Evolutionary conservation across 2,888 invertebrate genomes (phyloP), one percentile per base, ranked within the genome.

Genomic region (Eretmocerus hayati): DNA sequence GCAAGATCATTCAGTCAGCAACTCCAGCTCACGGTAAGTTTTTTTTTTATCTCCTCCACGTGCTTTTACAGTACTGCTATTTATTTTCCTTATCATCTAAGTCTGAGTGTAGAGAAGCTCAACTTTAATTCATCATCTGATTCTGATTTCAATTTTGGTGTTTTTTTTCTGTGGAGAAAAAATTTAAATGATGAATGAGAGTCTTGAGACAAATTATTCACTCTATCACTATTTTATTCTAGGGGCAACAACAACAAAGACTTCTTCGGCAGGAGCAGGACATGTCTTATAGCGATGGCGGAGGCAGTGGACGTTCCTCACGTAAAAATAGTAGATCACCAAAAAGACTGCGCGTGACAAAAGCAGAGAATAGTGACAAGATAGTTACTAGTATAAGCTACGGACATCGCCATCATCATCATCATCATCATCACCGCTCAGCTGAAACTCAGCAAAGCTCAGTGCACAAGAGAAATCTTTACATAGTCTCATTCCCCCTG

Each of bases 391-490:
- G 66, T n/a, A 64, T 69, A 43, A 67, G 57, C 43, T 65, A 64
- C 49, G 59, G 53, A 37, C 62, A 58, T 42, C 63, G 65, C 43
- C 64, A 65, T 48, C 62, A 62, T 50, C 65, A 60, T 35, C 58
- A 59, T 37, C 58, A 61, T 45, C 60, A 62, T 44, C 59, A 63
- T 50, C 62, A 62, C 46, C 62, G 62, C 20, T 62, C 60, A 42
- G 52, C 60, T 21, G 67, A 69, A 65, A 78, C 74, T 54, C 72
- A 79, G 67, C 81, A 81, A 67, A 80, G 83, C 65, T 87, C 89
- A 50, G 87, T 90, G 65, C 90, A 90, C 74, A 89, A 90, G 74
- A 81, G 87, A 73, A 90, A 90, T 74, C 80, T 90, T 64, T 89
- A 90, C 73, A 81, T 88, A 70, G 88, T 90, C 74, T 90, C 90